These are phyloP conservation scores for Okamejei kenojei DNA, from an alignment of 2,797 vertebrate species.

Conservation along the genomic window DNA sequence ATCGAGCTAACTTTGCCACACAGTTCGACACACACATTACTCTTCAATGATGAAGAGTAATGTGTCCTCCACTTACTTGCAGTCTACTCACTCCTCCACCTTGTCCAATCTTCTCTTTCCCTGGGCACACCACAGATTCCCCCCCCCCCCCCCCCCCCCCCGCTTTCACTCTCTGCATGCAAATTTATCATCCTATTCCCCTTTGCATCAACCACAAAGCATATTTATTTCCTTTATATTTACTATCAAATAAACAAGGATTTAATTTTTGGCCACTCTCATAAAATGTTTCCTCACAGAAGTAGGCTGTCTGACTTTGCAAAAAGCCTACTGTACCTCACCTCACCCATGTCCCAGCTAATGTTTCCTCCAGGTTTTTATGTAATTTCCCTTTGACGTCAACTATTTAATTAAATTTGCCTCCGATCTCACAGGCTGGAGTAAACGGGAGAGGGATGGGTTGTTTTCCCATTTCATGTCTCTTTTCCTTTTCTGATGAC, in stretches of 20 bases:
- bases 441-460: no score
- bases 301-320: background rate
- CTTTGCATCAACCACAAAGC: background rate
- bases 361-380: background rate
- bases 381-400: background rate
- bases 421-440: no score
- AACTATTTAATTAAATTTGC: background rate
- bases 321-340: background rate
- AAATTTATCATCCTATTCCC: background rate
- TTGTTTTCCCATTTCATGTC: background rate
- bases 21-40: background rate
- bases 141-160: background rate
- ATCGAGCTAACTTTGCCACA: background rate
- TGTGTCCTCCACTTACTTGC: no score
- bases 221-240: background rate
- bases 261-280: background rate
- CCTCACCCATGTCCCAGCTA: no score
- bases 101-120: background rate
- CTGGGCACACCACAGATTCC: background rate
- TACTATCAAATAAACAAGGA: background rate
- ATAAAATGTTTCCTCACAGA: background rate
- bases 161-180: background rate
- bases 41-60: no score
- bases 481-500: background rate
- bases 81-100: no score